Conservation (phyloP, 2,113 vertebrate species). For the Copsychus sechellarum region DNA sequence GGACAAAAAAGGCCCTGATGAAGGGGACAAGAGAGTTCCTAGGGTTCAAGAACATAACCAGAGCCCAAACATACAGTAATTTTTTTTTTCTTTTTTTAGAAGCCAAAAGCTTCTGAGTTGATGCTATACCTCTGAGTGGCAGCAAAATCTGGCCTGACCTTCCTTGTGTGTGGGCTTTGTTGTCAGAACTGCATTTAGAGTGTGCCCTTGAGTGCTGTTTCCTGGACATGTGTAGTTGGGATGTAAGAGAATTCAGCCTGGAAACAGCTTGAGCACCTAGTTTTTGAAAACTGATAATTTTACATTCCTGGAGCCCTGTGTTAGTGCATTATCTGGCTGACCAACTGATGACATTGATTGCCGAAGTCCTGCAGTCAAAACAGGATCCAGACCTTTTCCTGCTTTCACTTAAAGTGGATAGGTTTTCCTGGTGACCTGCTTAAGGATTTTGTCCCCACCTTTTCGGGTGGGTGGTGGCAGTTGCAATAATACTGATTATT, state of each 20-base stretch:
- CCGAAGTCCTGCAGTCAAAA: background rate
- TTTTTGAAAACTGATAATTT: background rate
- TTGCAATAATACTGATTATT: background rate
- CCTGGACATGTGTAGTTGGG: background rate
- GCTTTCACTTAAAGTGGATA: background rate
- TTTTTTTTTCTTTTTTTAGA: background rate
- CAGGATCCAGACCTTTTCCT: constrained; percentile 2
- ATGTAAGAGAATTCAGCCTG: background rate
- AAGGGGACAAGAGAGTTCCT: background rate
- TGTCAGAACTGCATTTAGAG: background rate
- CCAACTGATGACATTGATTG: background rate
- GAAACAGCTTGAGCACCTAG: background rate
- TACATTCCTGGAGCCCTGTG: background rate
- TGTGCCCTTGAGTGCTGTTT: background rate
- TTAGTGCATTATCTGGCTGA: background rate
- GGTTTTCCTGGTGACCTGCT: background rate
- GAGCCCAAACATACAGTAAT: background rate
- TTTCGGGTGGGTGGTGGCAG: background rate
- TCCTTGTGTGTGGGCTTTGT: background rate
- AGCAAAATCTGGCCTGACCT: background rate
- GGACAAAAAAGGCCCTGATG: background rate
- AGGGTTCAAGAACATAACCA: background rate
- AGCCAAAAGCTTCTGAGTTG: background rate
- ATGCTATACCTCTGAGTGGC: background rate
- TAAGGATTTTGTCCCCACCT: background rate